phyloP scores from a whole-genome alignment of 2,113 vertebrate species.

The Trichomycterus rosablanca region DNA sequence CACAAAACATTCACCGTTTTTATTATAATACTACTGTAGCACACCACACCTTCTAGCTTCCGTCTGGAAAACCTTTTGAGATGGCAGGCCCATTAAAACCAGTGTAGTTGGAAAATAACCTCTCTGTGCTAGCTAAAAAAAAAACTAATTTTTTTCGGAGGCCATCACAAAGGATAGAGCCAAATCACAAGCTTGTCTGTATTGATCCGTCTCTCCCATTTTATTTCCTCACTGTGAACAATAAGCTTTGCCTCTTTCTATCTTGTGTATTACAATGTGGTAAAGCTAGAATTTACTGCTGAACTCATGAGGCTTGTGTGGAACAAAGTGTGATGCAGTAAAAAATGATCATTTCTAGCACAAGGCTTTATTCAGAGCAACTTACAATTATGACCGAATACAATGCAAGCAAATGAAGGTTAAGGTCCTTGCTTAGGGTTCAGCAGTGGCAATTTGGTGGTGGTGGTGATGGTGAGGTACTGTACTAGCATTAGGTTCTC shows the following conservation, averaged over 20 bases:
- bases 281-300: background rate
- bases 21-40: too few species aligned
- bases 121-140: background rate
- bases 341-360: too few species aligned
- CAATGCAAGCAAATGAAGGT: too few species aligned
- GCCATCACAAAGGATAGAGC: conserved; percentile 1
- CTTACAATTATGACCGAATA: too few species aligned
- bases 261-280: background rate
- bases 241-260: background rate
- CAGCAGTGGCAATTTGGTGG: too few species aligned
- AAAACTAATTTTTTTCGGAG: background rate
- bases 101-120: background rate
- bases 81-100: background rate
- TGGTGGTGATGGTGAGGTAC: too few species aligned
- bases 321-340: too few species aligned
- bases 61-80: background rate
- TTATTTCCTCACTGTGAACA: conserved; percentile 9
- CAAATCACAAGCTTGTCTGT: conserved; percentile 14
- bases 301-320: background rate
- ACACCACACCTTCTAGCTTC: too few species aligned
- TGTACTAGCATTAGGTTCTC: too few species aligned
- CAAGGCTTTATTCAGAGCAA: too few species aligned
- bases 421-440: too few species aligned
- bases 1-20: too few species aligned
- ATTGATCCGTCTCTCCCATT: conserved; percentile 4